A percentile compares a stretch with the other conserved stretches of the same genome.
Conservation (phyloP, 2,888 invertebrate genomes). For the Erannis defoliaria region DNA sequence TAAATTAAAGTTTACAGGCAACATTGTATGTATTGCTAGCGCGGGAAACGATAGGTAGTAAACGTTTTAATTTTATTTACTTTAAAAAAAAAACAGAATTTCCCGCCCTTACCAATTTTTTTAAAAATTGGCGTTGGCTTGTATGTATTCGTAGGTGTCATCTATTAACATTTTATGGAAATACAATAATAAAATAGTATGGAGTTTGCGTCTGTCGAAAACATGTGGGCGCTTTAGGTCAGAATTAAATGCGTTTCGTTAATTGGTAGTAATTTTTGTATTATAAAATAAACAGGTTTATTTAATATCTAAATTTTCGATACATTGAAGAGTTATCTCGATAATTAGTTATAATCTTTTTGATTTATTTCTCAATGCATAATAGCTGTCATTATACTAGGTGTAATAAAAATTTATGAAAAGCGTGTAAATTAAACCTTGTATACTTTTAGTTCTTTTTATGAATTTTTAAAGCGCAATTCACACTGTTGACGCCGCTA, state of each 20-base stretch:
- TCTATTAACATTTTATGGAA: too few relatives aligned
- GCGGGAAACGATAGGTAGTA: conserved; percentile 1
- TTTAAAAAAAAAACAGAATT: neutral
- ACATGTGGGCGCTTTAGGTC: conserved; percentile 37
- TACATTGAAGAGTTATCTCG: conserved; percentile 35
- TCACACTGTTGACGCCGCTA: neutral
- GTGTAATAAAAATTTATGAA: conserved; percentile 28
- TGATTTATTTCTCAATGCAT: conserved; percentile 37
- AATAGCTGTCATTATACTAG: conserved; percentile 22
- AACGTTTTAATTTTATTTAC: neutral
- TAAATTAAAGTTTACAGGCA: conserved; percentile 45
- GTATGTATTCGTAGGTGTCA: too few relatives aligned
- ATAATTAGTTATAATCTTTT: conserved; percentile 42
- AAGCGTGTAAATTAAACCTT: conserved; percentile 12
- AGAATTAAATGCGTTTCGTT: conserved; percentile 26
- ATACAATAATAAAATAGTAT: neutral
- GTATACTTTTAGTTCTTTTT: conserved; percentile 2
- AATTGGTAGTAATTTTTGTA: conserved; percentile 41
- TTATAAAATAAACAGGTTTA: conserved; percentile 39
- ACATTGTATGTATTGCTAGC: neutral
- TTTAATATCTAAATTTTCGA: conserved; percentile 37
- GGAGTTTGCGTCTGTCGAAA: conserved; percentile 22
- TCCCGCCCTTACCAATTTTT: neutral
- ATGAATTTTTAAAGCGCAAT: neutral
- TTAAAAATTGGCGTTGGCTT: neutral